Conservation (phyloP, 2,888 invertebrate species). For the Clanis bilineata region DNA sequence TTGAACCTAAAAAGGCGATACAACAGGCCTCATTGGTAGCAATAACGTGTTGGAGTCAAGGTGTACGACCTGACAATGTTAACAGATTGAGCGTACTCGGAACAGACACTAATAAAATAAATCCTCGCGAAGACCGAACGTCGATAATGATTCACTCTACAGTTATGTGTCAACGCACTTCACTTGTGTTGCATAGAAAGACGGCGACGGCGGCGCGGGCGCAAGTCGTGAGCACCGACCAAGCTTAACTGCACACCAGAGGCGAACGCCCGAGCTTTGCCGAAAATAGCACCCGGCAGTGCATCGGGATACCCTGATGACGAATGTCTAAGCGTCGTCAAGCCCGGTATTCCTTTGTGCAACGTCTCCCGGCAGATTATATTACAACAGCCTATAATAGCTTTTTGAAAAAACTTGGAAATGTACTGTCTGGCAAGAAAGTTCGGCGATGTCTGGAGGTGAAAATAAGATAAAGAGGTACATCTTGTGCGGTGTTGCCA, state of each 20-base stretch:
- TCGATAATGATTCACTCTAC: slow-evolving; percentile 75
- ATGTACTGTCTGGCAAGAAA: slow-evolving; percentile 40
- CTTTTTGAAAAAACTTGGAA: slow-evolving; percentile 22
- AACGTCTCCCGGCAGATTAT: slow-evolving; percentile 37
- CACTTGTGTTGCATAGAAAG: slow-evolving; percentile 63
- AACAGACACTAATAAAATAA: slow-evolving; percentile 65
- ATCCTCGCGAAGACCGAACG: slow-evolving; percentile 52
- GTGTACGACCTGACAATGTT: slow-evolving; percentile 59
- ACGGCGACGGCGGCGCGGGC: slow-evolving; percentile 49
- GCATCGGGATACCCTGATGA: slow-evolving; percentile 71
- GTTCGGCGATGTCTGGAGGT: slow-evolving; percentile 61
- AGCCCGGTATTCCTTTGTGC: slow-evolving; percentile 56
- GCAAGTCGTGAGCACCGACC: slow-evolving; percentile 64
- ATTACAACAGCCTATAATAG: slow-evolving; percentile 29
- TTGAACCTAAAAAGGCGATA: slow-evolving; percentile 72
- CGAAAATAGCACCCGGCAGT: slow-evolving; percentile 80
- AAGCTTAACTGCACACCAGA: slow-evolving; percentile 64
- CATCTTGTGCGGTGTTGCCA: slow-evolving; percentile 62
- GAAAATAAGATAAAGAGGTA: slow-evolving; percentile 62
- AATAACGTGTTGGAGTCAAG: slow-evolving; percentile 69
- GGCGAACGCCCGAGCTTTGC: slow-evolving; percentile 70
- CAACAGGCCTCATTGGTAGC: slow-evolving; percentile 65
- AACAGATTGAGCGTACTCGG: slow-evolving; percentile 63
- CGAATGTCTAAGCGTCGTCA: slow-evolving; percentile 56
- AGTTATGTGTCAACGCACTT: slow-evolving; percentile 80